Conservation (phyloP, 2,797 vertebrate species). For the Alfaro cultratus region DNA sequence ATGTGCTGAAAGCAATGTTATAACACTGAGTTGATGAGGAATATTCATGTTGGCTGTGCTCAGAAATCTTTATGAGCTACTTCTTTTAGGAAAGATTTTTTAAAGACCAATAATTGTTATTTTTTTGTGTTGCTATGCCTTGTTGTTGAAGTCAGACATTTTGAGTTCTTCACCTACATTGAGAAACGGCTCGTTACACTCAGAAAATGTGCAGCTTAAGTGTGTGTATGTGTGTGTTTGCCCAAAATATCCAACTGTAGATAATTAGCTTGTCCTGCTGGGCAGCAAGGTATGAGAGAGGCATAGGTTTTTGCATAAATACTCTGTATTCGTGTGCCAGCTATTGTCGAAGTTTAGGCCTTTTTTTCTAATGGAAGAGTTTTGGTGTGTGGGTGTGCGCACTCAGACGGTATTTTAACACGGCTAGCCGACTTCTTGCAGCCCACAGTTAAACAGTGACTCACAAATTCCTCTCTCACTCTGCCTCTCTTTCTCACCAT, state of each 20-base stretch:
- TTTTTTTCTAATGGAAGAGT: constrained; percentile 34
- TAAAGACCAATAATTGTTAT: constrained; percentile 28
- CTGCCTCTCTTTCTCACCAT: constrained; percentile 42
- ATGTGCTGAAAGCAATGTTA: background rate
- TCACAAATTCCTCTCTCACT: constrained; percentile 82
- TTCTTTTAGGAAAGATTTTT: background rate
- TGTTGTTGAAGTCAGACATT: constrained; percentile 43
- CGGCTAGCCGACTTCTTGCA: constrained; percentile 78
- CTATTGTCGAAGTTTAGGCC: constrained; percentile 42
- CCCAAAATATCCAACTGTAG: constrained; percentile 58
- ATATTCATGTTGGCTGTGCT: background rate
- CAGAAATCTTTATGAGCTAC: background rate
- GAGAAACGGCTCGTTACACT: constrained; percentile 67
- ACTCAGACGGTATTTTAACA: constrained; percentile 77
- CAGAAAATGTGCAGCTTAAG: constrained; percentile 60
- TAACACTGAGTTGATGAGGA: background rate
- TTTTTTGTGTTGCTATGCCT: constrained; percentile 28
- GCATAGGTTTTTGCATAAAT: constrained; percentile 46
- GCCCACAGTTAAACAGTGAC: constrained; percentile 84
- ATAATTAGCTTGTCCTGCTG: constrained; percentile 70
- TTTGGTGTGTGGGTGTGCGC: constrained; percentile 33
- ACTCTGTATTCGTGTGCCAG: constrained; percentile 35
- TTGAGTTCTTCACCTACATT: constrained; percentile 53
- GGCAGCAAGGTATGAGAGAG: constrained; percentile 49
- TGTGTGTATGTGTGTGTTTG: constrained; percentile 47